Evolutionary conservation across 2,888 invertebrate species (phyloP), one percentile per base, ranked within the genome.

Genomic region (Prenolepis imparis): DNA sequence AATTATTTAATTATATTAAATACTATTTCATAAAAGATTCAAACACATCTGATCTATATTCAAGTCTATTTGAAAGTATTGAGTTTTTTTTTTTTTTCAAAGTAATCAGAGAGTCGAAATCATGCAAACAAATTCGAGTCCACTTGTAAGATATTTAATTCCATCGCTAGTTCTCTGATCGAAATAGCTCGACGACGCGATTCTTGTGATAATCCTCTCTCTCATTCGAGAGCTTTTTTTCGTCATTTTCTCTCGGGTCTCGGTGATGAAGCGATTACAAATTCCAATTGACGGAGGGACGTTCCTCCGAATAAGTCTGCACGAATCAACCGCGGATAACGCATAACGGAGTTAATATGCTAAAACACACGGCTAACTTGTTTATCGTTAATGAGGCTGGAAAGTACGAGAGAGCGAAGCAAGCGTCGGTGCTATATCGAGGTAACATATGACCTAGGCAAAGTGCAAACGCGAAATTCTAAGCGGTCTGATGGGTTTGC

Each of bases 311-410:
- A 32, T 36, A 57, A 77, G 32, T 68, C 72, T 24, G 36, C 44
- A 12, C 24, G 44, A 59, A 72, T 78, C 59, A 70, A 24, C 55
- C 24, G 48, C 32, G 72, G 24, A 70, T 72, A n/a, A 32, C 41
- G 24, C 44, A 36, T 72, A 70, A 72, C 59, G 44, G 48, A 18
- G 12, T 80, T 80, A 80, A 80, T 59, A 48, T 36, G 78, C 72
- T 80, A 36, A 81, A 81, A 72, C 64, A 41, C 52, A 41, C 52
- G 66, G 64, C 64, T 81, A 72, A 81, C 70, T 66, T 67, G 67
- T 61, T 81, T 72, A 73, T 66, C 73, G 44, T 52, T 73, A 81
- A 84, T 73, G 84, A 73, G 57, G 44, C 28, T 63, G 73, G 39
- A 81, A 81, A 52, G 41, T 59, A 70, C 48, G 44, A 41, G 72